These are phyloP conservation scores for Homarus gammarus DNA, from an alignment of 2,888 invertebrate species.

Conservation along the genomic window DNA sequence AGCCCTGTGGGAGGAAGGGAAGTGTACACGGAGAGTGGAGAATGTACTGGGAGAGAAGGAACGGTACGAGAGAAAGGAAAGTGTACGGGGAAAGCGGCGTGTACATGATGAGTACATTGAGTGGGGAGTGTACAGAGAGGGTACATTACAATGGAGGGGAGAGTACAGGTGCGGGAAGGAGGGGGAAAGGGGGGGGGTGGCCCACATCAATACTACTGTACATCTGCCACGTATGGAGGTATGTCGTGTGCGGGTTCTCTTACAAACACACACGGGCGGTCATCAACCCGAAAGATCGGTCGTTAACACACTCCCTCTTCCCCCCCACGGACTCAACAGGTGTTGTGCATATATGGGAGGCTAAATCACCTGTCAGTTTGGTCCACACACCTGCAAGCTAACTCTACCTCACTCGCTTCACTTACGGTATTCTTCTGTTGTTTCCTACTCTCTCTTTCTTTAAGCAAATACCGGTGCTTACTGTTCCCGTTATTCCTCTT, in stretches of 20 bases:
- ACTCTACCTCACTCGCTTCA: not conserved
- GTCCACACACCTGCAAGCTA: not conserved
- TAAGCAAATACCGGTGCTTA: no score
- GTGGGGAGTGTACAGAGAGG: not conserved
- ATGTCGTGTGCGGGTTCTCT: not conserved
- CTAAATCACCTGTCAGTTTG: not conserved
- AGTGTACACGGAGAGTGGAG: no score
- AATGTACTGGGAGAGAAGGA: no score
- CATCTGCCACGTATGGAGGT: constrained; percentile 5
- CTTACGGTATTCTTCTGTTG: not conserved
- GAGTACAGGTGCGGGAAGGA: not conserved
- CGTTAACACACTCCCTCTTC: not conserved
- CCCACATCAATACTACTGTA: not conserved
- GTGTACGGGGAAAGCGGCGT: no score
- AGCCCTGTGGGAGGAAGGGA: no score
- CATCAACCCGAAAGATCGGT: not conserved
- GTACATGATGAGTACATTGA: no score
- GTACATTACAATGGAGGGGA: not conserved
- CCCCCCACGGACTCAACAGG: not conserved
- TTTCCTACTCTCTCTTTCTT: not conserved
- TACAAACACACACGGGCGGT: not conserved
- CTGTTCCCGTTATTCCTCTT: not conserved
- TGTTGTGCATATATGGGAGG: not conserved
- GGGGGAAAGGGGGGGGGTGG: not conserved
- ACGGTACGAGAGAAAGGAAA: no score